Evolutionary conservation across 2,113 vertebrate species (phyloP).

Genomic region (Zosterops hypoxanthus): DNA sequence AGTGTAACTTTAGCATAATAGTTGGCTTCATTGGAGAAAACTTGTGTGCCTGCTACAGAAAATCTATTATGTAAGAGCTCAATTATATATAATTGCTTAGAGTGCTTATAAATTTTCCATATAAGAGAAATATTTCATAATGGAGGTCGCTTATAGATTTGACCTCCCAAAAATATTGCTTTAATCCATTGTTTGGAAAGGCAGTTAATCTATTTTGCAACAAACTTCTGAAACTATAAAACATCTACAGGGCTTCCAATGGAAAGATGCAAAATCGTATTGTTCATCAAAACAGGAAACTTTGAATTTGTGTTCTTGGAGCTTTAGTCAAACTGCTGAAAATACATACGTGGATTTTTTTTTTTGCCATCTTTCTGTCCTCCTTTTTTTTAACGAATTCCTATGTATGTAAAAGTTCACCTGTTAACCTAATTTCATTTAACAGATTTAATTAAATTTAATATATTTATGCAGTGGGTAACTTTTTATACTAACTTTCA

Average conservation of each 20-base stretch:
- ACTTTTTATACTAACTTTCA: neutral
- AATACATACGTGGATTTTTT: neutral
- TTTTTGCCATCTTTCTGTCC: neutral
- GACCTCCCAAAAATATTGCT: slow-evolving; percentile 59
- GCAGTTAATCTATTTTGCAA: slow-evolving; percentile 57
- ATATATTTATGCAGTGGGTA: neutral
- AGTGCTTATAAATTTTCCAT: slow-evolving; percentile 70
- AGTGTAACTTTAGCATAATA: slow-evolving; percentile 44
- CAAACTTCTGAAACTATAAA: slow-evolving; percentile 55
- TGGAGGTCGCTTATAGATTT: slow-evolving; percentile 77
- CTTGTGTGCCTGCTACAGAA: slow-evolving; percentile 57
- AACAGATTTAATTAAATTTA: neutral
- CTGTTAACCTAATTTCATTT: neutral
- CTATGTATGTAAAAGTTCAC: neutral
- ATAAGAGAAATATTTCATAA: slow-evolving; percentile 67
- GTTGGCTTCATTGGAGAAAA: slow-evolving; percentile 63
- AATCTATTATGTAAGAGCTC: slow-evolving; percentile 73
- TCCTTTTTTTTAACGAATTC: neutral
- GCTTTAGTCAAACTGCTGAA: neutral
- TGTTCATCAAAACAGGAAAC: neutral
- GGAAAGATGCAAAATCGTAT: neutral
- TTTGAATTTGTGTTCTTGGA: neutral
- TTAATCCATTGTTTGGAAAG: neutral
- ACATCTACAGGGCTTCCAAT: neutral
- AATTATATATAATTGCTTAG: slow-evolving; percentile 68